These are phyloP conservation scores for Bombus confusus DNA, from an alignment of 1,140 invertebrate genomes.

Conservation along the genomic window DNA sequence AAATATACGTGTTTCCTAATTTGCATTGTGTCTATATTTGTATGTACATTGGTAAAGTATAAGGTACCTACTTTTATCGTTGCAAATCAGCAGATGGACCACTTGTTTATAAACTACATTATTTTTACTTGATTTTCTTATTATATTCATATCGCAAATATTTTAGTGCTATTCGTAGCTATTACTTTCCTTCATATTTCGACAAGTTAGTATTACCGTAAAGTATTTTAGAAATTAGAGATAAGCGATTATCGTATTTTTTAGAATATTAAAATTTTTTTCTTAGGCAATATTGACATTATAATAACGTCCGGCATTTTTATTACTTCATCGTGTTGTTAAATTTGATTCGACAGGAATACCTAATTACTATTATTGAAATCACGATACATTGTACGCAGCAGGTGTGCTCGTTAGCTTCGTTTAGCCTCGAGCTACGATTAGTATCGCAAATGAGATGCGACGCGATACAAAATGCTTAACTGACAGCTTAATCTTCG, in stretches of 20 bases:
- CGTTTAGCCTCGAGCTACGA: constrained; percentile 38
- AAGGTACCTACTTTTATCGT: too few relatives aligned
- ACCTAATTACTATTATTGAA: constrained; percentile 40
- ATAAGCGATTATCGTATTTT: background rate
- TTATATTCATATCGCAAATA: background rate
- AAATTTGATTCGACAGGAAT: constrained; percentile 32
- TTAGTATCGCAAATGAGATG: constrained; percentile 32
- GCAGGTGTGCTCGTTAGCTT: constrained; percentile 39
- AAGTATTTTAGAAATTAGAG: background rate
- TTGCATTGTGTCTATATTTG: too few relatives aligned
- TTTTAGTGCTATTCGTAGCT: background rate
- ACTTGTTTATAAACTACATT: too few relatives aligned
- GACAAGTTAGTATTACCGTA: background rate
- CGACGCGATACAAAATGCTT: background rate
- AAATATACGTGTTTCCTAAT: too few relatives aligned
- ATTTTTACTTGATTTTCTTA: background rate
- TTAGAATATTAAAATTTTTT: background rate
- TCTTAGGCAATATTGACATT: background rate
- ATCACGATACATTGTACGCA: constrained; percentile 31
- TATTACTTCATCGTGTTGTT: background rate
- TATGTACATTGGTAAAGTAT: too few relatives aligned
- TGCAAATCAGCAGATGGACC: too few relatives aligned
- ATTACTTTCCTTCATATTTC: background rate
- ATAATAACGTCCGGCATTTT: background rate
- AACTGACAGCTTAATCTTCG: background rate